Percentiles rank a stretch among this genome's conserved stretches.
Conservation (phyloP, 2,888 invertebrate genomes). For the Pseudococcus longispinus region DNA sequence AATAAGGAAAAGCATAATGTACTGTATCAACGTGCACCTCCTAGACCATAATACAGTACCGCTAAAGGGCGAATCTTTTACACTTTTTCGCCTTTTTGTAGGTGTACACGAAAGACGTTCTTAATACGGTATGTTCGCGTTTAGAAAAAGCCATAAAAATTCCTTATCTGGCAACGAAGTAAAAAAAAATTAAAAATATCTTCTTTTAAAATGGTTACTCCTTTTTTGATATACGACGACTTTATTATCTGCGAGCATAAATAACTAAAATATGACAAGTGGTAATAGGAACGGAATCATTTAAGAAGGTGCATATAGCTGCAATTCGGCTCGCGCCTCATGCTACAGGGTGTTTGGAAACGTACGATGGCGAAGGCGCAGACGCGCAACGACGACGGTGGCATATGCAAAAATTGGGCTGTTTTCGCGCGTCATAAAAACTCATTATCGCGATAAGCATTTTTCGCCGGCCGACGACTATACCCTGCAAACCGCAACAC, state of each 20-base stretch:
- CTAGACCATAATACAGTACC: not conserved
- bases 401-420: not conserved
- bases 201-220: constrained; percentile 47
- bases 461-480: not conserved
- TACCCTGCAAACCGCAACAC: not conserved
- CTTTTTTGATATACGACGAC: constrained; percentile 52
- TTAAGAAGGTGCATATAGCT: constrained; percentile 53
- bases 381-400: not conserved
- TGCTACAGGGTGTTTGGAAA: constrained; percentile 33
- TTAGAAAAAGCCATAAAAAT: constrained; percentile 49
- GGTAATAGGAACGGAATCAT: constrained; percentile 54
- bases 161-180: constrained; percentile 46
- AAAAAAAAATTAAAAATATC: constrained; percentile 54
- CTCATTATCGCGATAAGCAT: constrained; percentile 10
- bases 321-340: constrained; percentile 45
- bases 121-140: constrained; percentile 42
- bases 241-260: constrained; percentile 54
- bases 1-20: constrained; percentile 47
- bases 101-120: constrained; percentile 37
- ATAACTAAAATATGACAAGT: constrained; percentile 54
- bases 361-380: not conserved
- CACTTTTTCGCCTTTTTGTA: constrained; percentile 44
- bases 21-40: not conserved
- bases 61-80: constrained; percentile 35
- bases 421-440: not conserved